A percentile compares a stretch with the other conserved stretches of the same genome.
phyloP scores from a whole-genome alignment of 1,140 invertebrate genomes.

The Oedothorax gibbosus region DNA sequence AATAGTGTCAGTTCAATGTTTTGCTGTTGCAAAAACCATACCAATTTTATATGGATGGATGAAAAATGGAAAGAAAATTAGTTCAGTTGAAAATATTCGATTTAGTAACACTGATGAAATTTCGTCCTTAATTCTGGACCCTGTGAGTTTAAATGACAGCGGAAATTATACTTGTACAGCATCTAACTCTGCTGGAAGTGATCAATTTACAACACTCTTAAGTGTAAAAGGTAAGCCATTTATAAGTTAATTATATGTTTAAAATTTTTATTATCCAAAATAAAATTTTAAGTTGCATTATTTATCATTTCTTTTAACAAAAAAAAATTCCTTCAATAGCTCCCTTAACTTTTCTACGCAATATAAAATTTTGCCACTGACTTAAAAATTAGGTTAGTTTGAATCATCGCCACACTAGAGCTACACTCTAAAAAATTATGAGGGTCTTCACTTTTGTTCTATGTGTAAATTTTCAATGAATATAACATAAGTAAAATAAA shows the following conservation, averaged over 20 bases:
- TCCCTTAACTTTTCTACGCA: too few species aligned
- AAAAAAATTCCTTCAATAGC: background rate
- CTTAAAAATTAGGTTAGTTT: too few species aligned
- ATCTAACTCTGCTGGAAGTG: slow-evolving; percentile 51
- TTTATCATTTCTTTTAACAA: background rate
- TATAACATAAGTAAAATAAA: too few species aligned
- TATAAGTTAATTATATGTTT: background rate
- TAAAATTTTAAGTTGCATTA: too few species aligned
- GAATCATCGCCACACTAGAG: too few species aligned
- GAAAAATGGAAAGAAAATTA: slow-evolving; percentile 27
- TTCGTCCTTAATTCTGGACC: slow-evolving; percentile 76
- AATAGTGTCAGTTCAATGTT: slow-evolving; percentile 21
- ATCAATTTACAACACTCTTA: slow-evolving; percentile 29
- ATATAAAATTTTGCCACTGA: too few species aligned
- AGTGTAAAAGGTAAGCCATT: slow-evolving; percentile 50
- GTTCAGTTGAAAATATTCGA: background rate
- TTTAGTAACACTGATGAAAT: slow-evolving; percentile 48
- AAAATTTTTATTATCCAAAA: background rate
- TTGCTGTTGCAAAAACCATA: background rate
- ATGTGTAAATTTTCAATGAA: too few species aligned
- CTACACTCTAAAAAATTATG: too few species aligned
- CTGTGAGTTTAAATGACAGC: slow-evolving; percentile 75
- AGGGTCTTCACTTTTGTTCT: too few species aligned
- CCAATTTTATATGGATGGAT: slow-evolving; percentile 31
- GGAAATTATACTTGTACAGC: slow-evolving; percentile 65